phyloP scores from a whole-genome alignment of 2,113 vertebrate genomes.

The Cyanoderma ruficeps region DNA sequence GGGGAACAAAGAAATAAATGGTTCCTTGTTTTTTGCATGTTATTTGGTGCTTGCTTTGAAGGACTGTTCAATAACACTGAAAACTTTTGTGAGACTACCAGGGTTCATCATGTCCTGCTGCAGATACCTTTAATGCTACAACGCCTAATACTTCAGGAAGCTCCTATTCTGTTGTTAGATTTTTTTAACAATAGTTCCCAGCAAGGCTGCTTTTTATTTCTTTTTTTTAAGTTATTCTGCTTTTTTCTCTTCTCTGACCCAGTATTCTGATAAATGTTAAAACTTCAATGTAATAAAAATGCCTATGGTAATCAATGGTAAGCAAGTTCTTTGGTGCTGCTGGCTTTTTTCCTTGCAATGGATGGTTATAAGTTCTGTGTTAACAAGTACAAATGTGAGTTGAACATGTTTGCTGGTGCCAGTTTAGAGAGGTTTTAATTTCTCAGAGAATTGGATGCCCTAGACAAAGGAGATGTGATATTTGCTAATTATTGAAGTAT shows the following conservation, averaged over 20 bases:
- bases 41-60: neutral
- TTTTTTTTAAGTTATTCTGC: slow-evolving; percentile 17
- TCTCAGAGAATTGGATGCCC: neutral
- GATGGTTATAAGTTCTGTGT: neutral
- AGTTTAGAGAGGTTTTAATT: neutral
- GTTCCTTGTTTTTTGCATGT: neutral
- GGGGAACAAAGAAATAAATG: neutral
- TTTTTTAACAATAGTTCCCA: neutral
- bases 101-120: neutral
- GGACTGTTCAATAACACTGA: neutral
- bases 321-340: slow-evolving; percentile 2
- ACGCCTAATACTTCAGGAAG: neutral
- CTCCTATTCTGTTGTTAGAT: neutral
- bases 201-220: neutral
- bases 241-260: neutral
- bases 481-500: neutral
- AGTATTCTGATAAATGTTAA: slow-evolving; percentile 25
- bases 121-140: neutral
- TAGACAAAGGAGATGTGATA: neutral
- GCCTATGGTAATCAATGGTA: neutral
- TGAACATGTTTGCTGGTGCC: neutral
- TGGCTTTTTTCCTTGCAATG: neutral
- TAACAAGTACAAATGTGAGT: neutral
- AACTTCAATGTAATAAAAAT: slow-evolving; percentile 51
- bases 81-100: neutral